Evolutionary conservation across 2,888 invertebrate species (phyloP), one percentile per base, ranked within the genome.

Genomic region (Rugalucina vietnamica): DNA sequence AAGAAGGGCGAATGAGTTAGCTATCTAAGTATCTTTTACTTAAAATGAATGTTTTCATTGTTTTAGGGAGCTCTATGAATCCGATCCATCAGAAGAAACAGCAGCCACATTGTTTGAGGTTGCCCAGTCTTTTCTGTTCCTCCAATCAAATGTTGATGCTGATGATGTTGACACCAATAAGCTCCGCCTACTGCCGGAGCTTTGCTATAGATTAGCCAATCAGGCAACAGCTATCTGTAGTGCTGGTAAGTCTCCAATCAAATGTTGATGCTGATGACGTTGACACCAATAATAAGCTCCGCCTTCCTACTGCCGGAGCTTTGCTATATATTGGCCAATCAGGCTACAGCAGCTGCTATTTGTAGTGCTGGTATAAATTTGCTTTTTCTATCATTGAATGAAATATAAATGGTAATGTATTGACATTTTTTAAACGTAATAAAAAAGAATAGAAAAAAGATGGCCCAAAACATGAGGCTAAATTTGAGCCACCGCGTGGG

Each of bases 11-110:
- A n/a, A n/a, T n/a, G n/a, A n/a, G n/a, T n/a, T n/a, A n/a, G n/a
- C n/a, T n/a, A n/a, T n/a, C n/a, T n/a, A n/a, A n/a, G n/a, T n/a
- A n/a, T n/a, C n/a, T n/a, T n/a, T n/a, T n/a, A n/a, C n/a, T n/a
- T n/a, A n/a, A n/a, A n/a, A n/a, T n/a, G n/a, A n/a, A n/a, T n/a
- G n/a, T n/a, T n/a, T n/a, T n/a, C n/a, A n/a, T n/a, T 70, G 8
- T 79, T 82, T 49, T 75, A 92, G 92, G 14, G 89, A 90, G 70
- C 76, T 92, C 39, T 88, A 90, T 77, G 89, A 90, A 69, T 89
- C 86, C 1, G 89, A 89, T 18, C 86, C 85, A 0, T 84, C 88
- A 34, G 76, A 79, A 3, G 81, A 89, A 71, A 88, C 89, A 60
- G 91, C 90, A 0, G 83, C 88, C 37, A 88, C 86, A 0, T 49